phyloP scores from a whole-genome alignment of 1,140 invertebrate genomes.

The Aphelenchoides avenae region DNA sequence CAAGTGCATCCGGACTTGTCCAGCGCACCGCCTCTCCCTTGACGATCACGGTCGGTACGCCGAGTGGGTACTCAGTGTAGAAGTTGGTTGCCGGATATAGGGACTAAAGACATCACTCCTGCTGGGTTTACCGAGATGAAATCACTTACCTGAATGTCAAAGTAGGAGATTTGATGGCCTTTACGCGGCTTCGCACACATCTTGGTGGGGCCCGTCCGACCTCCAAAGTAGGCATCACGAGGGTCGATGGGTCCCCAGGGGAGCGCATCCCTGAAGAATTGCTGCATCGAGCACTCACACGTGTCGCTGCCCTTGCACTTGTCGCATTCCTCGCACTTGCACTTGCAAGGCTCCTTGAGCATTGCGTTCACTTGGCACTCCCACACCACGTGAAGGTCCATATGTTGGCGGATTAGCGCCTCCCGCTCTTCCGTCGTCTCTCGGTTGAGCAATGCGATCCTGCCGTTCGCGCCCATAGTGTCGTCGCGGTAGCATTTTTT shows the following conservation, averaged over 20 bases:
- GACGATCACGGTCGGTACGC: background rate
- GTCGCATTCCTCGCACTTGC: background rate
- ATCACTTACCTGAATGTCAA: no score
- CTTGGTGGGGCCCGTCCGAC: background rate
- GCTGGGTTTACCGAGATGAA: no score
- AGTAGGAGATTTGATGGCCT: constrained; percentile 1
- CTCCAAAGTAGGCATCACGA: constrained; percentile 3
- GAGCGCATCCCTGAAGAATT: no score
- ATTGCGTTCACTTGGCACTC: constrained; percentile 3
- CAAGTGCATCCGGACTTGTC: background rate
- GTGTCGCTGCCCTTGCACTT: constrained; percentile 4
- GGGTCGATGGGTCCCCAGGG: background rate
- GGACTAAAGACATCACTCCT: no score
- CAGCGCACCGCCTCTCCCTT: background rate
- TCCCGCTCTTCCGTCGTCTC: no score
- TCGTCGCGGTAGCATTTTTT: no score
- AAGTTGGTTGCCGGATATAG: constrained; percentile 3
- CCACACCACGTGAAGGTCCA: background rate
- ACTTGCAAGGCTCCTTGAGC: background rate
- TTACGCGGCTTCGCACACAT: background rate
- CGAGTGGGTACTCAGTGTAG: background rate
- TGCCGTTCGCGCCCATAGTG: no score
- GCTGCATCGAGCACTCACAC: no score
- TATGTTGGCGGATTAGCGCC: no score
- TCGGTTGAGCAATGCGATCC: no score